These are phyloP conservation scores for Trichosurus vulpecula DNA, from an alignment of 2,797 vertebrate species.

Conservation along the genomic window DNA sequence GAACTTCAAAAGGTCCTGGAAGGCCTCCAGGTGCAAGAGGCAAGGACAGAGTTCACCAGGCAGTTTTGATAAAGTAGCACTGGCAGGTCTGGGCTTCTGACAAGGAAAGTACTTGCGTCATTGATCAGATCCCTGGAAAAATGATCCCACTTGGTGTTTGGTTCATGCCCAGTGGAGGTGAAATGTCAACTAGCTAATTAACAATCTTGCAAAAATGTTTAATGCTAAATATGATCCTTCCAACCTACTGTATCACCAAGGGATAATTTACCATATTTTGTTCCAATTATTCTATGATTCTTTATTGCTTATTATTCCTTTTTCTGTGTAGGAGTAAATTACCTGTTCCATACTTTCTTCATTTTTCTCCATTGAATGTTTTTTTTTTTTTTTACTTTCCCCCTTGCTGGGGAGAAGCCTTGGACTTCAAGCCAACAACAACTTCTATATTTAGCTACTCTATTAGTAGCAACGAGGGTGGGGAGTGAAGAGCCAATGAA, in stretches of 20 bases:
- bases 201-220: background rate
- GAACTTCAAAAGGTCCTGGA: background rate
- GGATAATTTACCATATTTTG: background rate
- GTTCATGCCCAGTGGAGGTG: background rate
- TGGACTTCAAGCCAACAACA: background rate
- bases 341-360: background rate
- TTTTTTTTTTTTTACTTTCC: background rate
- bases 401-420: background rate
- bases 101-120: background rate
- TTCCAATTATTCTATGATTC: background rate
- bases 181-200: background rate
- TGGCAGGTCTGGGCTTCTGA: background rate
- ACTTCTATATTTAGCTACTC: background rate
- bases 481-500: background rate
- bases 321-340: background rate
- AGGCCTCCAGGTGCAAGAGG: background rate
- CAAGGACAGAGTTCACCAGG: background rate
- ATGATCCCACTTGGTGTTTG: background rate
- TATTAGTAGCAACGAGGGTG: background rate
- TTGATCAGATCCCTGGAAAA: background rate
- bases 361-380: background rate
- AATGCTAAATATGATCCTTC: background rate
- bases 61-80: background rate
- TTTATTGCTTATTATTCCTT: background rate
- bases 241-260: background rate